Conservation (phyloP, 2,888 invertebrate species). For the Leuctra nigra region DNA sequence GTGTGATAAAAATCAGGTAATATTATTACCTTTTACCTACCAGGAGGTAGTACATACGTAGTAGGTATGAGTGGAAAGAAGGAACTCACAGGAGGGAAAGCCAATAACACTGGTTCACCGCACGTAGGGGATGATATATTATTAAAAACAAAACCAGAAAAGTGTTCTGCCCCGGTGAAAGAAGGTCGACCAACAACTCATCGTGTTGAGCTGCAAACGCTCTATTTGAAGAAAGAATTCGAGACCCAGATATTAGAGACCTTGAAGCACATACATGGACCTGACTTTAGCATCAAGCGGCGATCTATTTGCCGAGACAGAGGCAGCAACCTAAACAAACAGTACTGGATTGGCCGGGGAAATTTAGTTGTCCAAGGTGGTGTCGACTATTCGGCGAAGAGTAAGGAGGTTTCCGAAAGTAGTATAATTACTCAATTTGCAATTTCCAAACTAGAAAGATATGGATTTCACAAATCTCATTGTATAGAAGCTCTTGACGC, state of each 20-base stretch:
- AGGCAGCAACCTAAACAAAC: conserved; percentile 57
- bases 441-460: conserved; percentile 63
- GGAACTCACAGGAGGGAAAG: background rate
- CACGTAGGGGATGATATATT: background rate
- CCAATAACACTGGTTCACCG: background rate
- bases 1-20: too few species aligned
- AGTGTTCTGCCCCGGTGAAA: background rate
- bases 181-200: conserved; percentile 8
- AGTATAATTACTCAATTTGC: conserved; percentile 64
- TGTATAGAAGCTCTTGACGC: conserved; percentile 66
- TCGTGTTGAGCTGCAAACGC: conserved; percentile 69
- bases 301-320: conserved; percentile 52
- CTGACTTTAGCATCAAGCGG: conserved; percentile 45
- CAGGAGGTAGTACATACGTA: too few species aligned
- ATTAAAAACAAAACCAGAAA: conserved; percentile 1
- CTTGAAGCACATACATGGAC: conserved; percentile 65
- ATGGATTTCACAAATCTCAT: conserved; percentile 67
- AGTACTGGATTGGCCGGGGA: conserved; percentile 72
- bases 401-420: conserved; percentile 49
- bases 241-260: conserved; percentile 70
- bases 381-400: conserved; percentile 57
- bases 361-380: conserved; percentile 67
- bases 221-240: conserved; percentile 59
- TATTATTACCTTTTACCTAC: too few species aligned
- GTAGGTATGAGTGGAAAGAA: conserved; percentile 4